Evolutionary conservation across 2,113 vertebrate species (phyloP), one percentile per base, ranked within the genome.

Genomic region (Euleptes europaea): DNA sequence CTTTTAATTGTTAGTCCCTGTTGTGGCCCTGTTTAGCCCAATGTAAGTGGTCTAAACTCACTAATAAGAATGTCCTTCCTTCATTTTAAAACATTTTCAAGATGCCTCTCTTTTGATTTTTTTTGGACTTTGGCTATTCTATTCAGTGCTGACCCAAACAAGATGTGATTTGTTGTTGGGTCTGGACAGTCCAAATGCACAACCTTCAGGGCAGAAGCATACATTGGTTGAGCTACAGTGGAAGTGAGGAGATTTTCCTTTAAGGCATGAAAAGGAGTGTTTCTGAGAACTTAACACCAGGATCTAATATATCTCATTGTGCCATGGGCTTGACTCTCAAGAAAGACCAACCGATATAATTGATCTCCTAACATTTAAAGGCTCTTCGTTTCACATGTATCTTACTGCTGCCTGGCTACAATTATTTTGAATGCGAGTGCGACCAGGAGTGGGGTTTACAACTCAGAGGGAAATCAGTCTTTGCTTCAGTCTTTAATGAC

Each of bases 381-480:
- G 35, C 63, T 92, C 86, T 94, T 81, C 74, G 63, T 28, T 87
- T 92, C 26, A 65, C 86, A 70, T 14, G 1, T 90, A 88, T 91
- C 91, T 89, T 88, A 84, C 81, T 89, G 80, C 54, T 91, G 74
- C 79, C 79, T 92, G 85, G 76, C 80, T 90, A 86, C 78, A 92
- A 80, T 92, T 94, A 94, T 92, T 78, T 86, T 90, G 88, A 87
- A 87, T 79, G 87, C 89, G 90, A 91, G 70, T 75, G 88, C 93
- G 90, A 74, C 86, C 89, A 90, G 74, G 2, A 2, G 4, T 87
- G 86, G 84, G 86, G 78, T 92, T 93, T 88, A 91, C 57, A 82
- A 91, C 91, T 93, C 86, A 66, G 81, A 92, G 86, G 92, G 92
- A 96, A 95, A 94, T 94, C 80, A 87, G 76, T 93, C 94, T 88